Evolutionary conservation across 30 jellyfish, hydroid and myxozoan genomes (phyloP).

Genomic region (Nemopilema nomurai): DNA sequence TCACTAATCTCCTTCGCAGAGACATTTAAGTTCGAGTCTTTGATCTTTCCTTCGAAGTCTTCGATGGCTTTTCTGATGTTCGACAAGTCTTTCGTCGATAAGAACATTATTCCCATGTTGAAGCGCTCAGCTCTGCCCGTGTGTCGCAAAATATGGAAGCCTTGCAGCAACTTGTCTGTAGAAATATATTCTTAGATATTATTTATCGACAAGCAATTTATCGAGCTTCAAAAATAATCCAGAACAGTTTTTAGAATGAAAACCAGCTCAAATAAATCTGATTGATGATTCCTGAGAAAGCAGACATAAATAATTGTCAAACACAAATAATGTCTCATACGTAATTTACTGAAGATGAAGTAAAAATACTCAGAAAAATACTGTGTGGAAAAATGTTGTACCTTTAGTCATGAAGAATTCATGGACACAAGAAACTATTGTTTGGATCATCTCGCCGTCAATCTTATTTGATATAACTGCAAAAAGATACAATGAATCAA

Average conservation of each 20-base stretch:
- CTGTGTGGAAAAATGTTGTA: constrained; percentile 7
- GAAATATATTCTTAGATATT: not conserved
- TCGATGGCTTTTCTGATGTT: constrained; percentile 36
- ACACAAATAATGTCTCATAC: too few species aligned
- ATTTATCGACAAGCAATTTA: too few species aligned
- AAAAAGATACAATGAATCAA: not conserved
- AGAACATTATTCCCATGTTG: constrained; percentile 53
- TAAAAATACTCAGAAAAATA: too few species aligned
- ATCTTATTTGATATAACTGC: constrained; percentile 86
- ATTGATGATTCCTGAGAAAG: not conserved
- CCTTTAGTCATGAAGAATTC: constrained; percentile 83
- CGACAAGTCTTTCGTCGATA: constrained; percentile 51
- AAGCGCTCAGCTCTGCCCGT: constrained; percentile 53
- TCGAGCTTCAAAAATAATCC: too few species aligned
- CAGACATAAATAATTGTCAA: not conserved
- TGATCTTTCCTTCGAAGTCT: constrained; percentile 23
- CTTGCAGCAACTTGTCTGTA: constrained; percentile 37
- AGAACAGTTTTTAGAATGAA: too few species aligned
- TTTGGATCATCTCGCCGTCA: constrained; percentile 81
- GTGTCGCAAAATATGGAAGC: constrained; percentile 41
- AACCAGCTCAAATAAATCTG: too few species aligned
- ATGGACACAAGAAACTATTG: constrained; percentile 62
- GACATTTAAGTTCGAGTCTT: constrained; percentile 14
- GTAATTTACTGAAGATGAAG: too few species aligned
- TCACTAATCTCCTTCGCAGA: constrained; percentile 41